phyloP scores from a whole-genome alignment of 1,140 invertebrate genomes.

The Heliconius eleuchia region DNA sequence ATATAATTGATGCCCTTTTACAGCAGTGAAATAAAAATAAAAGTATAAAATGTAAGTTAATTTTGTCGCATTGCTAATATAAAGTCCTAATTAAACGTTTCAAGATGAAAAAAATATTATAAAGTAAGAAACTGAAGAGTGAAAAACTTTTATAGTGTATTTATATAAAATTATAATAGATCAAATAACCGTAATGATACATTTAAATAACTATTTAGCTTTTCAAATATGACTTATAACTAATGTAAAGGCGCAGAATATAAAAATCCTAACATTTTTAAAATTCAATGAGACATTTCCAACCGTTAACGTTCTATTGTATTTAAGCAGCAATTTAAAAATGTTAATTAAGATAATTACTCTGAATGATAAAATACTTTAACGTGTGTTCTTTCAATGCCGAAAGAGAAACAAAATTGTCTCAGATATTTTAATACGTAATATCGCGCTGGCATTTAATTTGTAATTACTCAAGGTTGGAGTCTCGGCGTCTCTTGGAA shows the following conservation, averaged over 20 bases:
- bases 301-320: constrained; percentile 12
- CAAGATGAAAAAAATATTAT: too few relatives aligned
- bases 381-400: constrained; percentile 13
- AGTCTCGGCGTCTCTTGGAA: constrained; percentile 55
- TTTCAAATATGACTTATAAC: background rate
- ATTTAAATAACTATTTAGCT: background rate
- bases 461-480: constrained; percentile 63
- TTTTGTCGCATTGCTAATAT: too few relatives aligned
- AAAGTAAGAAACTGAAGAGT: too few relatives aligned
- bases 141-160: too few relatives aligned
- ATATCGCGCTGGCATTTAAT: constrained; percentile 65
- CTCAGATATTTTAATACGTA: constrained; percentile 63
- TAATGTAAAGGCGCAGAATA: background rate
- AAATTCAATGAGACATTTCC: constrained; percentile 17
- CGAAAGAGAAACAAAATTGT: constrained; percentile 34
- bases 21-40: too few relatives aligned
- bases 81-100: too few relatives aligned
- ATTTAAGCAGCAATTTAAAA: constrained; percentile 16
- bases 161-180: too few relatives aligned
- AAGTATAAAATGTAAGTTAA: too few relatives aligned
- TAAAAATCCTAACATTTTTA: background rate
- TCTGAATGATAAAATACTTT: background rate
- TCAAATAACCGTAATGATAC: background rate
- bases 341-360: background rate
- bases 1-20: too few relatives aligned